A percentile compares a stretch with the other conserved stretches of the same genome.
Conservation (phyloP, 2,797 vertebrate species). For the Chiroxiphia lanceolata region DNA sequence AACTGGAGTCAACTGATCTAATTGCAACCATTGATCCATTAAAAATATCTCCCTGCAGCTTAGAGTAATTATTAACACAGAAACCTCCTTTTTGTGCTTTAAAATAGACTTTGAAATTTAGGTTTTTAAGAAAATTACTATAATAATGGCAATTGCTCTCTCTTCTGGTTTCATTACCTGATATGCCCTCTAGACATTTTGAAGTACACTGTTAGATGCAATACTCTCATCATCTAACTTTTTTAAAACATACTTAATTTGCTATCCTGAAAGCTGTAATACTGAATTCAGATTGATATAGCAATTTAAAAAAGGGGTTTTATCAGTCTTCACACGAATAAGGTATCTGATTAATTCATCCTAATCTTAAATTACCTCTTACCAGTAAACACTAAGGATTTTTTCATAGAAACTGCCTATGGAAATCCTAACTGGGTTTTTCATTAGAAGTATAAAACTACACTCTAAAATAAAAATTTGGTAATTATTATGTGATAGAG, state of each 20-base stretch:
- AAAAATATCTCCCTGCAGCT: conserved; percentile 13
- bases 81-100: conserved; percentile 32
- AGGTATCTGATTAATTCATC: not conserved
- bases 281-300: not conserved
- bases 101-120: conserved; percentile 42
- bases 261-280: not conserved
- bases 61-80: conserved; percentile 38
- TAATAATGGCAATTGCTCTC: not conserved
- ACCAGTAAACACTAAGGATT: not conserved
- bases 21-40: not conserved
- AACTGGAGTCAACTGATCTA: not conserved
- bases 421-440: not conserved
- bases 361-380: not conserved
- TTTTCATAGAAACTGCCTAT: not conserved
- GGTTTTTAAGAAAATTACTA: not conserved
- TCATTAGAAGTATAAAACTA: not conserved
- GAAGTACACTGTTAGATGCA: not conserved
- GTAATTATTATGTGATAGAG: not conserved
- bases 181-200: not conserved
- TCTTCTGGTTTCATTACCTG: not conserved
- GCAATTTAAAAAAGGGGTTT: not conserved
- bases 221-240: not conserved
- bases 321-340: not conserved
- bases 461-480: not conserved
- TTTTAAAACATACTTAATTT: not conserved